Evolutionary conservation across 2,797 vertebrate species (phyloP), one percentile per base, ranked within the genome.

Genomic region (Myioborus miniatus): DNA sequence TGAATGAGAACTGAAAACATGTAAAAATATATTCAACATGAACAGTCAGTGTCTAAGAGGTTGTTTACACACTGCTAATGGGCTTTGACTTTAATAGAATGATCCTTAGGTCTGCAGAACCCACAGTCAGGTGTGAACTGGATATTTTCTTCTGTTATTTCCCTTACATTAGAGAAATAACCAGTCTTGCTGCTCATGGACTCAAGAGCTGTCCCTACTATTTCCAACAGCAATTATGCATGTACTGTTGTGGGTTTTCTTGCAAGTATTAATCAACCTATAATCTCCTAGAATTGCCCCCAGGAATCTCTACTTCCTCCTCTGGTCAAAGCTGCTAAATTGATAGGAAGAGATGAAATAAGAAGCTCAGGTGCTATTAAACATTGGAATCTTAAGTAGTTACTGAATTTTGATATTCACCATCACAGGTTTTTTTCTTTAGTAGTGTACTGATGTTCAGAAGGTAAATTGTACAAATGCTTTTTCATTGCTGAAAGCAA

Each of bases 1-100:
- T 95, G 97, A 98, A 97, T 93, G 95, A 97, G 93, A 98, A 97
- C 96, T 92, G 96, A 97, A 98, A 98, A 96, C 97, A 96, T 97
- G 97, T 97, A 96, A 97, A 96, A 96, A 96, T 97, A 97, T 92
- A 96, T 96, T 96, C 92, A 96, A 97, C 92, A 96, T 95, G 95
- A 97, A 97, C 96, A 97, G 95, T 97, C 96, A 97, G 94, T 96
- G 94, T 97, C 95, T 97, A 96, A 95, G 92, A 96, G 94, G 96
- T 95, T 96, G 93, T 96, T 96, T 97, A 96, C 96, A 96, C 94
- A 94, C 84, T 97, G 93, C 76, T 97, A 96, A 96, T 97, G 91
- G 96, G 96, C 91, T 96, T 95, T 93, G 89, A 96, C 95, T 96
- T 96, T 96, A 96, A 85, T 94, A 97, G 84, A 96, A 87, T 93